Conservation (phyloP, 1,140 invertebrate genomes). For the Drosophila burlai region DNA sequence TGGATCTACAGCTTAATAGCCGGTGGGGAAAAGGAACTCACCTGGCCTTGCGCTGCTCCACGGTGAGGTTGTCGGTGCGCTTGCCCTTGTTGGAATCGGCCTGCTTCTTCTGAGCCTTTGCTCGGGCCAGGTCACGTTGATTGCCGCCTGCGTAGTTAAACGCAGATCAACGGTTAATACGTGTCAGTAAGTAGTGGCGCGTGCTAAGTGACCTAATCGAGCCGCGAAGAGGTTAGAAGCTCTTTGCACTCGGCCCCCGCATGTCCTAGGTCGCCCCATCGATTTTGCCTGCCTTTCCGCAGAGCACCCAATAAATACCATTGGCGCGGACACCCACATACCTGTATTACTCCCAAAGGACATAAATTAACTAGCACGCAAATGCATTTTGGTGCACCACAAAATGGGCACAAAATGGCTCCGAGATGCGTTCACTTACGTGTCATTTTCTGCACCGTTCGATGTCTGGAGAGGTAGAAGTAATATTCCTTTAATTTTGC, state of each 20-base stretch:
- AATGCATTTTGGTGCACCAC: not conserved
- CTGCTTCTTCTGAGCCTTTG: constrained; percentile 93
- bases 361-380: not conserved
- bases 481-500: constrained; percentile 6
- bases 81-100: constrained; percentile 89
- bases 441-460: constrained; percentile 36
- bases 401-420: constrained; percentile 4
- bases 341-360: not conserved
- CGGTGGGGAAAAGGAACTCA: constrained; percentile 82
- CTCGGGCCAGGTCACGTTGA: constrained; percentile 93
- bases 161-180: constrained; percentile 1
- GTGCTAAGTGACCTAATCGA: constrained; percentile 25
- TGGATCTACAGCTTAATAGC: too few relatives aligned
- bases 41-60: constrained; percentile 93
- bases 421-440: constrained; percentile 29
- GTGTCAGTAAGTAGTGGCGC: constrained; percentile 32
- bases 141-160: constrained; percentile 89
- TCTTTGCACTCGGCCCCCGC: not conserved
- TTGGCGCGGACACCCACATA: not conserved
- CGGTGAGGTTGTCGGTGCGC: constrained; percentile 89
- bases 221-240: constrained; percentile 44
- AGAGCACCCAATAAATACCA: not conserved
- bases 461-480: constrained; percentile 2
- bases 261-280: constrained; percentile 23
- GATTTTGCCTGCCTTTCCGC: constrained; percentile 23